These are phyloP conservation scores for Hapalemur alaotrensis DNA, from an alignment of 2,797 vertebrate genomes.

Conservation along the genomic window DNA sequence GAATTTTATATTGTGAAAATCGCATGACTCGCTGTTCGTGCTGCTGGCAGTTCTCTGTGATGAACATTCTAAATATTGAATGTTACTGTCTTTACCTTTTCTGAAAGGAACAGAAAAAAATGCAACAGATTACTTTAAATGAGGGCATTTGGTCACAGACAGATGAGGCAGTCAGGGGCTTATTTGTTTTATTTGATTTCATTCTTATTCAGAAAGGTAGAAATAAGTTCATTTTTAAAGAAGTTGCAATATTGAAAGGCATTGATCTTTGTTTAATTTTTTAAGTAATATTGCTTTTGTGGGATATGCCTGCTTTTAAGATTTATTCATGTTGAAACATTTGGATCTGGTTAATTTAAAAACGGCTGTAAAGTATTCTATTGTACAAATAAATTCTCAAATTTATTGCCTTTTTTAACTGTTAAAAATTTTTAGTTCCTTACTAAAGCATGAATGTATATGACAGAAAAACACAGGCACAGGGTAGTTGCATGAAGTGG, in stretches of 20 bases:
- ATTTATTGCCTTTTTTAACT: neutral
- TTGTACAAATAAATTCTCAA: neutral
- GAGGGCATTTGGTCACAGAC: neutral
- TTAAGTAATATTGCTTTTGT: neutral
- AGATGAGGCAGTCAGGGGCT: neutral
- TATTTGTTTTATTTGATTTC: neutral
- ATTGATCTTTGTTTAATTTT: conserved; percentile 21
- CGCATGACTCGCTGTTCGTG: neutral
- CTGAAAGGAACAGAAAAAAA: neutral
- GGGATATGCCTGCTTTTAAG: neutral
- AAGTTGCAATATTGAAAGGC: neutral
- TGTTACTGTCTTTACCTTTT: conserved; percentile 22
- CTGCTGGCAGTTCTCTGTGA: neutral
- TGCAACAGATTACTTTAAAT: neutral
- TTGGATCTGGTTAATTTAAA: neutral
- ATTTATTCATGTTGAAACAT: neutral
- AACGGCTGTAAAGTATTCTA: neutral
- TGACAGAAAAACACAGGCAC: neutral
- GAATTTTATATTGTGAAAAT: neutral
- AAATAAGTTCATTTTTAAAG: neutral
- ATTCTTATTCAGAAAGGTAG: neutral
- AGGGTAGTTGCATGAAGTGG: neutral
- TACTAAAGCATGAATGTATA: neutral
- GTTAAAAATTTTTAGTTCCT: neutral
- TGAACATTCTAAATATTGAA: conserved; percentile 6